phyloP scores from a whole-genome alignment of 2,113 vertebrate species.

The Paratilapia polleni region DNA sequence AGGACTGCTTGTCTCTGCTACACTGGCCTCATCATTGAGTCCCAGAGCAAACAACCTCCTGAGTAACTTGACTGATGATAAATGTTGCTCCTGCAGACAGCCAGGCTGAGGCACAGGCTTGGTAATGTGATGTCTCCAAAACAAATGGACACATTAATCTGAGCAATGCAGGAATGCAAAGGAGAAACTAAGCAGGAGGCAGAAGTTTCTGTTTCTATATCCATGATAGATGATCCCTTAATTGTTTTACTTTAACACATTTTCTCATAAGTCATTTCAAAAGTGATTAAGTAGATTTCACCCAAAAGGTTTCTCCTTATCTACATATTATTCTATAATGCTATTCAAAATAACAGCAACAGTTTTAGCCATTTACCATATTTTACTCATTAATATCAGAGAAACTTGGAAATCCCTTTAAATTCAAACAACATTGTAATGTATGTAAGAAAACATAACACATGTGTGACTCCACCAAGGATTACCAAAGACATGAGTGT shows the following conservation, averaged over 20 bases:
- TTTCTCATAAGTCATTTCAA: not conserved
- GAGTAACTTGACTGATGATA: slow-evolving; percentile 31
- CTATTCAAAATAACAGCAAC: not conserved
- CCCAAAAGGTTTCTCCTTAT: not conserved
- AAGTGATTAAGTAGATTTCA: not conserved
- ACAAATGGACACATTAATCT: slow-evolving; percentile 3
- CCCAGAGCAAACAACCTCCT: slow-evolving; percentile 6
- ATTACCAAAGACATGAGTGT: not conserved
- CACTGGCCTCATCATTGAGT: not conserved
- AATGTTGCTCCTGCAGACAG: slow-evolving; percentile 29
- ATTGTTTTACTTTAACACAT: not conserved
- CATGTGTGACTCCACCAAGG: rapidly evolving
- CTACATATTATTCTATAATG: not conserved
- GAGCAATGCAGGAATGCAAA: not conserved
- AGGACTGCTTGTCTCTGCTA: not conserved
- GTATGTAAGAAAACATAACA: not conserved
- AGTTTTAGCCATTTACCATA: not conserved
- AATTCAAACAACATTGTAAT: not conserved
- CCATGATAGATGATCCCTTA: not conserved
- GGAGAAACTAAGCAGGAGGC: not conserved
- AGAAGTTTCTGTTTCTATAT: not conserved
- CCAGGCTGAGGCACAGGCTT: not conserved
- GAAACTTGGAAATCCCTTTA: not conserved
- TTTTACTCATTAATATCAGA: not conserved
- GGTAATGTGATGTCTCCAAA: slow-evolving; percentile 16